phyloP scores from a whole-genome alignment of 2,888 invertebrate genomes.

The Andrena hattorfiana region DNA sequence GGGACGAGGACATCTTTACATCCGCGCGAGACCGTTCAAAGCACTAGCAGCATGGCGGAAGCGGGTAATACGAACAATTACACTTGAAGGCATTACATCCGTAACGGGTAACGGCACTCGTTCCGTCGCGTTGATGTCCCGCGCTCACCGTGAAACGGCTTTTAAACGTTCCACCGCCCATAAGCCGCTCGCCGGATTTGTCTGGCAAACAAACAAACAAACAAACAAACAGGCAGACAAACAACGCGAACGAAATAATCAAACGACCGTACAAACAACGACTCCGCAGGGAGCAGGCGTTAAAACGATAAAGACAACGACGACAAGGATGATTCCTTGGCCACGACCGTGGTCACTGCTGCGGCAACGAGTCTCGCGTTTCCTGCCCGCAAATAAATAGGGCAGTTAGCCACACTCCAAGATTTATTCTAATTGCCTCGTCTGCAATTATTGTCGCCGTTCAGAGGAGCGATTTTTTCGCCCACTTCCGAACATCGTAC shows the following conservation, averaged over 20 bases:
- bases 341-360: constrained; percentile 34
- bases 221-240: constrained; percentile 22
- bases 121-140: constrained; percentile 31
- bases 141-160: constrained; percentile 41
- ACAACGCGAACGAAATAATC: constrained; percentile 16
- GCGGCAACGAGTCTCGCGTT: constrained; percentile 22
- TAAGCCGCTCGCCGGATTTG: constrained; percentile 46
- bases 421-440: constrained; percentile 80
- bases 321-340: constrained; percentile 25
- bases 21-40: constrained; percentile 19
- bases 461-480: constrained; percentile 65
- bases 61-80: constrained; percentile 51
- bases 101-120: constrained; percentile 28
- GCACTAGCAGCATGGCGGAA: neutral
- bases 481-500: neutral
- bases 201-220: constrained; percentile 29
- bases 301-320: constrained; percentile 31
- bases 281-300: neutral
- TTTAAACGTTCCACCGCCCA: constrained; percentile 43
- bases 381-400: constrained; percentile 75
- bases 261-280: constrained; percentile 17
- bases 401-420: constrained; percentile 75
- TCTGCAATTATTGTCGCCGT: constrained; percentile 79
- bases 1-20: constrained; percentile 40
- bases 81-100: constrained; percentile 36